A percentile compares a stretch with the other conserved stretches of the same genome.
Conservation (phyloP, 1,140 invertebrate genomes). For the Chironomus tepperi region DNA sequence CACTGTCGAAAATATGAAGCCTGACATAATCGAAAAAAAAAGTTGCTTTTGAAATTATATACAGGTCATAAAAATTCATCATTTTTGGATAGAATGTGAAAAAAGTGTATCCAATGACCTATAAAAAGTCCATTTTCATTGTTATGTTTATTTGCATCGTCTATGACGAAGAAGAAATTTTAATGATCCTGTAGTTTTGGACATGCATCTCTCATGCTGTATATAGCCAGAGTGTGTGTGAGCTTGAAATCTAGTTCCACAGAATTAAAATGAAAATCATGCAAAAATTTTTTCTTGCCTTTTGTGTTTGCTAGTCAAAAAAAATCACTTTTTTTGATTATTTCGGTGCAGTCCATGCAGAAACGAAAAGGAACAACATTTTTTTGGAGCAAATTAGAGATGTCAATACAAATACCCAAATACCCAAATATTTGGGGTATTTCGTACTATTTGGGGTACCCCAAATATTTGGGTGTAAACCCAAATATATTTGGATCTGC, state of each 20-base stretch:
- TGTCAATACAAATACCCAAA: no score
- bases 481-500: no score
- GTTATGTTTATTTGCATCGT: slow-evolving; percentile 15
- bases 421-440: no score
- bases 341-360: not conserved
- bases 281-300: not conserved
- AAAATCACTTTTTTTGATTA: not conserved
- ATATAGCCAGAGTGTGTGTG: not conserved
- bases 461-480: no score
- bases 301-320: not conserved
- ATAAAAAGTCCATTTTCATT: slow-evolving; percentile 23
- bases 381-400: no score
- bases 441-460: no score
- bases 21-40: not conserved
- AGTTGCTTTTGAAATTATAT: not conserved
- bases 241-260: not conserved
- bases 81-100: not conserved
- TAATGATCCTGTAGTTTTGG: not conserved
- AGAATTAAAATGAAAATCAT: not conserved
- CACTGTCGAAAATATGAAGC: not conserved
- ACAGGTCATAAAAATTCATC: slow-evolving; percentile 8
- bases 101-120: slow-evolving; percentile 12
- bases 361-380: not conserved
- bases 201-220: not conserved
- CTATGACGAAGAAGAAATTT: slow-evolving; percentile 1